Evolutionary conservation across 1,140 invertebrate species (phyloP).

Genomic region (Contarinia nasturtii): DNA sequence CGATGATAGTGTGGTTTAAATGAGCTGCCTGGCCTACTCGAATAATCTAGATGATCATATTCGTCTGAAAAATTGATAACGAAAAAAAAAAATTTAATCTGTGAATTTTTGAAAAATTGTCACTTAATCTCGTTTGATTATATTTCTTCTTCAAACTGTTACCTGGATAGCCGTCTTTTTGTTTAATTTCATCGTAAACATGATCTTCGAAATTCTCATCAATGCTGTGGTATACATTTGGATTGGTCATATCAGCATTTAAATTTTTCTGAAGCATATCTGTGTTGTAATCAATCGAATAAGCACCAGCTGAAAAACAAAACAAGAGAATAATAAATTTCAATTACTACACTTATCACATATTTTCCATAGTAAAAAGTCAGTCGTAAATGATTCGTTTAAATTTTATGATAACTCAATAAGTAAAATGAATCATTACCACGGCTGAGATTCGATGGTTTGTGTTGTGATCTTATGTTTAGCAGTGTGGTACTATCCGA

Average conservation of each 20-base stretch:
- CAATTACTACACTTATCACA: too few species aligned
- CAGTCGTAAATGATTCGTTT: too few species aligned
- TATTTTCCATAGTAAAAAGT: too few species aligned
- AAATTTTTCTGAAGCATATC: conserved; percentile 49
- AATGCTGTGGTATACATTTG: conserved; percentile 67
- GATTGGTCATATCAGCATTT: conserved; percentile 66
- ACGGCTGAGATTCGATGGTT: conserved; percentile 34
- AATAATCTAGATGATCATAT: conserved; percentile 76
- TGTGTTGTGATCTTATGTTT: conserved; percentile 37
- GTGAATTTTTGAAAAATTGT: too few species aligned
- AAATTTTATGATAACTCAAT: too few species aligned
- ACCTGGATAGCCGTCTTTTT: conserved; percentile 40
- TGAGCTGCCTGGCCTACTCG: conserved; percentile 47
- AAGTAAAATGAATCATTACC: conserved; percentile 4
- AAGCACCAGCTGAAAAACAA: conserved; percentile 23
- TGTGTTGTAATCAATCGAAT: conserved; percentile 31
- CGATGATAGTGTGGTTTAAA: conserved; percentile 70
- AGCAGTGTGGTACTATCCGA: conserved; percentile 37
- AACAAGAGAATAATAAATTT: conserved; percentile 12
- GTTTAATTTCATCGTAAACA: conserved; percentile 82
- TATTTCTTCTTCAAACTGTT: too few species aligned
- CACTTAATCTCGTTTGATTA: too few species aligned
- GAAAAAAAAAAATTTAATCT: conserved; percentile 6
- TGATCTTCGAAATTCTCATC: conserved; percentile 59
- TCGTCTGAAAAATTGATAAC: conserved; percentile 27